Base-by-base conservation (phyloP, 2,888 invertebrate species). In the Hypolimnas misippus region DNA sequence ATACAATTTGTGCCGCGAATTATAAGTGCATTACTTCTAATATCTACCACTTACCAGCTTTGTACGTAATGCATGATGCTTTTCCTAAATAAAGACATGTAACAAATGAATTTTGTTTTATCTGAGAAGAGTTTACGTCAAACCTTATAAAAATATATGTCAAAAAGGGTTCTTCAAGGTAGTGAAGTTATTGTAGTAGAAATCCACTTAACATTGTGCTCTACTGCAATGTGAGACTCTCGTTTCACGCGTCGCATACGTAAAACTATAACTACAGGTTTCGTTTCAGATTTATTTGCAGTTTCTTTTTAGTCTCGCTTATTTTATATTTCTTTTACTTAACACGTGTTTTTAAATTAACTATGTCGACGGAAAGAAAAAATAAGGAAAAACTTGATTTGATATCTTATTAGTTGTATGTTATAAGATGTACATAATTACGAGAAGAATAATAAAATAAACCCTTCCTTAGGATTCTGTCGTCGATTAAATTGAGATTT, bases 11-110 rank as follows among this genome's bases (percentile, higher is more conserved):
- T 38, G 12, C n/a, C n/a, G 35, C n/a, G n/a, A 21, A 14, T 14
- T 29, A 29, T 7, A 29, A 25, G 29, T 49, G 49, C 29, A 29
- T 14, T 14, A n/a, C 25, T n/a, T 51, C 62, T 70, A 63, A 59
- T 66, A 21, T 42, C 58, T 65, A 69, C 61, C 69, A 93, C 96
- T 95, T 93, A 96, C 96, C 96, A 96, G 89, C 96, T 95, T 92
- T 96, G 96, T 79, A 96, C 95, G 84, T 96, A 96, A 92, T 96
- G 95, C 91, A 96, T 94, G 84, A 96, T 95, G 87, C 96, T 96
- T 93, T 96, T 96, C 94, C 96, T 96, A 82, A 83, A 79, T 70
- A 85, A 85, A 75, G 75, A 73, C 76, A 76, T 76, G 75, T 74
- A 76, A 75, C 70, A 71, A 73, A 72, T 57, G 60, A 70, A 68